Evolutionary conservation across 1,140 invertebrate genomes (phyloP).

Genomic region (Meloidogyne hapla): DNA sequence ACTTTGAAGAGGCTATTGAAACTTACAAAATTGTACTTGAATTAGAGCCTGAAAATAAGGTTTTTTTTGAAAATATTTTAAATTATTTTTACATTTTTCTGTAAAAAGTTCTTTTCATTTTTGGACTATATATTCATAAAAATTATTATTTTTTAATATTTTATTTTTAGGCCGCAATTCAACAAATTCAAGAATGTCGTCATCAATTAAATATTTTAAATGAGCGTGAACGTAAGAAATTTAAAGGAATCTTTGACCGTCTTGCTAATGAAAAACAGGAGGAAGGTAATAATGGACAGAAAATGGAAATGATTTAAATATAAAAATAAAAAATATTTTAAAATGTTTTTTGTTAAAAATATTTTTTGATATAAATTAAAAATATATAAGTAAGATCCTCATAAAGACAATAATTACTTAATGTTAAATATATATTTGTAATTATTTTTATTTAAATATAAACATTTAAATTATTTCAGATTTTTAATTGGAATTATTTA

Average conservation of each 20-base stretch:
- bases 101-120: no score
- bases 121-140: no score
- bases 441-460: no score
- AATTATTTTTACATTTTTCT: no score
- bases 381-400: background rate
- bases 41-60: constrained; percentile 6
- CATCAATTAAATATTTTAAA: background rate
- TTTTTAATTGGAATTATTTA: no score
- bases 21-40: constrained; percentile 9
- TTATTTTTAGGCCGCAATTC: background rate
- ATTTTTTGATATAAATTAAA: background rate
- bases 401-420: background rate
- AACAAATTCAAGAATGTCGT: constrained; percentile 27
- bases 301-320: background rate
- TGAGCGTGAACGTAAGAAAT: constrained; percentile 11
- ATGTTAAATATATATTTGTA: no score
- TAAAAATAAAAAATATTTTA: background rate
- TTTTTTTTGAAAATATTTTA: background rate
- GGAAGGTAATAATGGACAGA: background rate
- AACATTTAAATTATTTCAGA: no score
- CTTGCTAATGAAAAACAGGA: constrained; percentile 12
- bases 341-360: background rate
- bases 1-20: constrained; percentile 19
- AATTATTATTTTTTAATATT: no score
- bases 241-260: constrained; percentile 12